phyloP scores from a whole-genome alignment of 1,140 invertebrate genomes.

The Trichogramma pretiosum region DNA sequence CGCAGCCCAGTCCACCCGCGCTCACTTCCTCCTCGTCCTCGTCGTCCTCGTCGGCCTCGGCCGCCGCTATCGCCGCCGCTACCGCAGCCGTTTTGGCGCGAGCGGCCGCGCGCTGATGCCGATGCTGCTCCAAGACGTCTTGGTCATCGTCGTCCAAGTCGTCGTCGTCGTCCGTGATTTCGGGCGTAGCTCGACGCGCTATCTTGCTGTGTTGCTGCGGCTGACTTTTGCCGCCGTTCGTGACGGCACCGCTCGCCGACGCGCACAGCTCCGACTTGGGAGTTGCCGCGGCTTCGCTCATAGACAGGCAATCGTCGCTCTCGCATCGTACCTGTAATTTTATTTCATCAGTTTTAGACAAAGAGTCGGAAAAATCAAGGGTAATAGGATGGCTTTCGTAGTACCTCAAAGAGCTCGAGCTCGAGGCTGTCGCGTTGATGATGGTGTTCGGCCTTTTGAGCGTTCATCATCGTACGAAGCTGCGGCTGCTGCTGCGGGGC shows the following conservation, averaged over 20 bases:
- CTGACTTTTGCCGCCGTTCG: neutral
- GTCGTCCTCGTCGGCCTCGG: slow-evolving; percentile 2
- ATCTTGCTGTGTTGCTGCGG: neutral
- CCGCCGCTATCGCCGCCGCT: no score
- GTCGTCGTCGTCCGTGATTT: neutral
- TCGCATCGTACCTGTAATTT: slow-evolving; percentile 27
- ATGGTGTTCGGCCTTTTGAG: slow-evolving; percentile 7
- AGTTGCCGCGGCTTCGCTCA: neutral
- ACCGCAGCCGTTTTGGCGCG: slow-evolving; percentile 5
- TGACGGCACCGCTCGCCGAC: no score
- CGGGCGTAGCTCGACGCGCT: no score
- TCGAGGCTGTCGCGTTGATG: slow-evolving; percentile 35
- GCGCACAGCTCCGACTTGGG: no score
- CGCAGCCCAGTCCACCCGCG: slow-evolving; percentile 12
- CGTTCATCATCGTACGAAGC: slow-evolving; percentile 18
- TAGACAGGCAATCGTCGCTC: slow-evolving; percentile 21
- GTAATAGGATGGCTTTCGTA: no score
- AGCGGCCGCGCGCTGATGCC: slow-evolving; percentile 13
- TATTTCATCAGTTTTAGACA: no score
- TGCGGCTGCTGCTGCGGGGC: slow-evolving; percentile 1
- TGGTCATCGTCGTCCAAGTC: slow-evolving; percentile 7
- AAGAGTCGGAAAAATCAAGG: no score
- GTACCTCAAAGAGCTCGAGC: slow-evolving; percentile 46
- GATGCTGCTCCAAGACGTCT: slow-evolving; percentile 10
- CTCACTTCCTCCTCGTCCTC: slow-evolving; percentile 19